phyloP scores from a whole-genome alignment of 1,140 invertebrate species.

The Mactra quadrangularis region DNA sequence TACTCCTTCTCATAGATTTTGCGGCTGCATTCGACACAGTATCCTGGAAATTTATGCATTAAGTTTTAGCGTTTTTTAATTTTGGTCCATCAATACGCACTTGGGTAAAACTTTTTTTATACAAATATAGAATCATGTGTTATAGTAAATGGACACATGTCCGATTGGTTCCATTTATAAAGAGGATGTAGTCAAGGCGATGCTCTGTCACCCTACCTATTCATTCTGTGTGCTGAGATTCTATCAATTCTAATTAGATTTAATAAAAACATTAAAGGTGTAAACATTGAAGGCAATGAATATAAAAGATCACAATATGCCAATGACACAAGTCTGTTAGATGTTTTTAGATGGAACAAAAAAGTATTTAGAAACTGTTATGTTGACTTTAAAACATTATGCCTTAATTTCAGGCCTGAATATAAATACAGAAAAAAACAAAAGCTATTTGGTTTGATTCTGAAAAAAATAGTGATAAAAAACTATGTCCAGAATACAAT shows the following conservation, averaged over 20 bases:
- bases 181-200: constrained; percentile 53
- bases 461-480: constrained; percentile 4
- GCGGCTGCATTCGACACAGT: too few relatives aligned
- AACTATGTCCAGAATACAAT: background rate
- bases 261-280: constrained; percentile 21
- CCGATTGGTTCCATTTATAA: constrained; percentile 14
- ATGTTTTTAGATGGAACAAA: constrained; percentile 21
- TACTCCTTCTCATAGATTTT: too few relatives aligned
- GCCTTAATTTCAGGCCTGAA: too few relatives aligned
- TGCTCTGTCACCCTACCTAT: constrained; percentile 49
- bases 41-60: too few relatives aligned
- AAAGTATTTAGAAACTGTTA: constrained; percentile 7
- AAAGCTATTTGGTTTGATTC: too few relatives aligned
- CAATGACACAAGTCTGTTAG: too few relatives aligned
- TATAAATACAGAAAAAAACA: constrained; percentile 35
- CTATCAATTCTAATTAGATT: constrained; percentile 10
- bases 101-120: background rate
- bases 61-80: too few relatives aligned
- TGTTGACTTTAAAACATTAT: constrained; percentile 10
- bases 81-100: constrained; percentile 23
- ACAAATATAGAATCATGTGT: too few relatives aligned
- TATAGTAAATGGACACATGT: constrained; percentile 39
- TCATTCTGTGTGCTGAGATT: constrained; percentile 55
- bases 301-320: constrained; percentile 8
- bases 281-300: constrained; percentile 8